Base-by-base conservation (phyloP, 2,888 invertebrate species). In the Cephus spinipes region DNA sequence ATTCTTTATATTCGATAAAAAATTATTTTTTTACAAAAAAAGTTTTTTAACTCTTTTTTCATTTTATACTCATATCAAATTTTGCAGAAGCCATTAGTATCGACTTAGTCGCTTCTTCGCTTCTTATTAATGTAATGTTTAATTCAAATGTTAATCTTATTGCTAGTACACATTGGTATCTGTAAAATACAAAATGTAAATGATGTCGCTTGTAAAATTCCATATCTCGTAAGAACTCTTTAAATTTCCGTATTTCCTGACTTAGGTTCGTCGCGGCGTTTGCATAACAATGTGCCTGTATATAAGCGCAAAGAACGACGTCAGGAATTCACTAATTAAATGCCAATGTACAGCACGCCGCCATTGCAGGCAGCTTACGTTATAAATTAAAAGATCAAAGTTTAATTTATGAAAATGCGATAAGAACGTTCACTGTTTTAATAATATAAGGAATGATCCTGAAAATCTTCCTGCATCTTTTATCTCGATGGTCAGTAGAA, bases 401-500 rank as follows among this genome's bases (percentile, higher is more conserved):
- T 55, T 55, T 55, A 55, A 55, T 55, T 55, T 55, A 55, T 23
- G 23, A 55, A 55, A 55, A 55, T 55, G 6, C 40, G 23, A 23
- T 55, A 55, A 23, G 40, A 23, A 55, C 40, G 15, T 55, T 23
- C 6, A 9, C 23, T 15, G 6, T 55, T 55, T 55, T 55, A 55
- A 55, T 55, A 55, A 55, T 23, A 55, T 9, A 55, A 23, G 23
- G 9, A 55, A 55, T 55, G 23, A 23, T 9, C 11, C 34, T 34
- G 34, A 34, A 23, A 55, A 9, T 15, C 9, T 2, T 23, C 23
- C 40, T 55, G 2, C 40, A 0, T 55, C 23, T 55, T 23, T 6
- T 55, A 55, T 55, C 40, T 23, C 23, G 23, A 23, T 23, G 23
- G 40, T 23, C 40, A 55, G 23, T 55, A 6, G 79, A 83, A 83